A percentile compares a stretch with the other conserved stretches of the same genome.
These are phyloP conservation scores for Lateolabrax maculatus DNA, from an alignment of 2,797 vertebrate species.

Conservation along the genomic window DNA sequence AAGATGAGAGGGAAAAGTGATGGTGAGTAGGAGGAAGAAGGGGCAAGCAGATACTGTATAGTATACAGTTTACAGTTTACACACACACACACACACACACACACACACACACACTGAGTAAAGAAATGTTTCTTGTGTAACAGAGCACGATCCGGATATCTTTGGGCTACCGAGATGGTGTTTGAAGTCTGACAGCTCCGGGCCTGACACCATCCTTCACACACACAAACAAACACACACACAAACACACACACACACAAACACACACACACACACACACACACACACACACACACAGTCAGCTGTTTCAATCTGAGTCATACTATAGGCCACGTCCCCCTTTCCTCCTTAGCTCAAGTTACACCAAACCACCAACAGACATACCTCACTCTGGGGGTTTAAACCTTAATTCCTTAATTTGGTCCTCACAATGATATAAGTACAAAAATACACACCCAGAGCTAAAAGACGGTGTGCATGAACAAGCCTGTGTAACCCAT, in stretches of 20 bases:
- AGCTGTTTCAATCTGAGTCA: slow-evolving; percentile 58
- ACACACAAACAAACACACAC: slow-evolving; percentile 8
- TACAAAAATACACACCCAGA: not conserved
- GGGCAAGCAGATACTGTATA: not conserved
- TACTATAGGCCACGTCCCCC: slow-evolving; percentile 28
- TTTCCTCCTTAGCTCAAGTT: slow-evolving; percentile 12
- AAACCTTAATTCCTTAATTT: not conserved
- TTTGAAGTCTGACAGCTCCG: slow-evolving; percentile 40
- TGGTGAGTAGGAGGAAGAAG: not conserved
- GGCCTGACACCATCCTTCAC: slow-evolving; percentile 21
- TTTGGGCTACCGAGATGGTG: slow-evolving; percentile 21
- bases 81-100: not conserved
- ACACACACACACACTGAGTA: not conserved
- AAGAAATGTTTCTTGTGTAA: slow-evolving; percentile 27
- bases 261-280: not conserved
- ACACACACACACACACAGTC: slow-evolving; percentile 33
- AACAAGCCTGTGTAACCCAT: slow-evolving; percentile 5
- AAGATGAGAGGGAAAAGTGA: not conserved
- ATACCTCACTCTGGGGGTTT: not conserved
- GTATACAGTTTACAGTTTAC: not conserved
- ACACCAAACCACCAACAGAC: slow-evolving; percentile 2
- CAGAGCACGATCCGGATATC: slow-evolving; percentile 16
- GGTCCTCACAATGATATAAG: slow-evolving; percentile 1
- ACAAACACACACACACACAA: slow-evolving; percentile 5
- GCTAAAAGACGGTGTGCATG: slow-evolving; percentile 1